Evolutionary conservation across 1,140 invertebrate species (phyloP).

Genomic region (Lepidurus apus): DNA sequence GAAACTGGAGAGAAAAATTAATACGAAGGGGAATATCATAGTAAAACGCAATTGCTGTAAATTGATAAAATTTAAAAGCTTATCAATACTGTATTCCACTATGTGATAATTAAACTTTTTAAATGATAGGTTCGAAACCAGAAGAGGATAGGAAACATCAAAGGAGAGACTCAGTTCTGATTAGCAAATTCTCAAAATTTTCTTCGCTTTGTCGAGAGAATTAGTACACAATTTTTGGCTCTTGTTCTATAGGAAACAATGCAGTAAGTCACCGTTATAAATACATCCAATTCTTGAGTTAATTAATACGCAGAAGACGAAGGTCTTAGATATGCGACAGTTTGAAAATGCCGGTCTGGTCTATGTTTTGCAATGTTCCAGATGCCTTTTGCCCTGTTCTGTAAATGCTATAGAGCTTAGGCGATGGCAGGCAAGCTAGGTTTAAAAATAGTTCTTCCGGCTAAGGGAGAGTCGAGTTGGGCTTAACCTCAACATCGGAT

Average conservation of each 20-base stretch:
- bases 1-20: no score
- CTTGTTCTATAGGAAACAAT: background rate
- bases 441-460: constrained; percentile 6
- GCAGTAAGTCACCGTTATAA: background rate
- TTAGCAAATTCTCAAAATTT: no score
- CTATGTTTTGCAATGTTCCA: background rate
- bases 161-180: no score
- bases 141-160: no score
- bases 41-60: no score
- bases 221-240: background rate
- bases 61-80: no score
- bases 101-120: no score
- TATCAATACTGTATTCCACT: no score
- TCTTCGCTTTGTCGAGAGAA: no score
- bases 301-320: background rate
- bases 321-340: background rate
- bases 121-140: no score
- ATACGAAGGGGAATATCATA: no score
- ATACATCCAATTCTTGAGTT: background rate
- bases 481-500: constrained; percentile 17
- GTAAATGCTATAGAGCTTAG: background rate
- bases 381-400: constrained; percentile 1
- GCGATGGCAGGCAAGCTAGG: background rate
- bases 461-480: background rate
- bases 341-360: constrained; percentile 15